A percentile compares a stretch with the other conserved stretches of the same genome.
Conservation (phyloP, 2,888 invertebrate species). For the Nomada fabriciana region DNA sequence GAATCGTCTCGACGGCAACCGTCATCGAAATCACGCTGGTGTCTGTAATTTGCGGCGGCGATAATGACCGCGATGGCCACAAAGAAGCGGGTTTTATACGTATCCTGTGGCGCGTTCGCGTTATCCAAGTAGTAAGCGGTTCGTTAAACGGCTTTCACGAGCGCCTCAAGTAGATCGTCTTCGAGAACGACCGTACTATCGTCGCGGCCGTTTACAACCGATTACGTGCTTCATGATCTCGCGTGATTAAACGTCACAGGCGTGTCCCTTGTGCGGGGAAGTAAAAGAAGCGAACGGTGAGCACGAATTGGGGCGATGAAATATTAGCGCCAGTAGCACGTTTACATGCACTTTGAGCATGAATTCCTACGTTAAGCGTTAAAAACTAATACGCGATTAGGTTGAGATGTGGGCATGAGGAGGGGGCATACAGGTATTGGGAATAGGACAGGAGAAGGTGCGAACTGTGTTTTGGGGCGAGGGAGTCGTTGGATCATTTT, state of each 20-base stretch:
- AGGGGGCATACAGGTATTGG: too few relatives aligned
- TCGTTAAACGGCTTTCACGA: slow-evolving; percentile 57
- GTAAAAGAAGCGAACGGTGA: slow-evolving; percentile 17
- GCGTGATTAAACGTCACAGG: slow-evolving; percentile 43
- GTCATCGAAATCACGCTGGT: slow-evolving; percentile 12
- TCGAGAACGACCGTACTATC: slow-evolving; percentile 15
- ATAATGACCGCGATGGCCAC: neutral
- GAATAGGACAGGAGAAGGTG: too few relatives aligned
- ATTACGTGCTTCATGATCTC: slow-evolving; percentile 54
- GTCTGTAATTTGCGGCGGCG: slow-evolving; percentile 29
- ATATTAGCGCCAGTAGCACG: slow-evolving; percentile 23
- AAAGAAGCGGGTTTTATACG: slow-evolving; percentile 33
- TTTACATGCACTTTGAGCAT: too few relatives aligned
- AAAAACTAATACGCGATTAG: neutral
- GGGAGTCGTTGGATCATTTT: too few relatives aligned
- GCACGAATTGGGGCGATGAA: neutral
- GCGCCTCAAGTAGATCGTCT: slow-evolving; percentile 31
- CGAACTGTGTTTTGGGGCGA: too few relatives aligned
- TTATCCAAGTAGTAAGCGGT: slow-evolving; percentile 47
- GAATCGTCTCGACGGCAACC: neutral
- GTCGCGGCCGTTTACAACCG: slow-evolving; percentile 47
- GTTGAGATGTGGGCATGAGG: too few relatives aligned
- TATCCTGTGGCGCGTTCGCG: slow-evolving; percentile 26
- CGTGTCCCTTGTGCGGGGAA: neutral
- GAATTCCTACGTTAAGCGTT: neutral